These are phyloP conservation scores for Leptodactylus fuscus DNA, from an alignment of 2,113 vertebrate species.

Conservation along the genomic window DNA sequence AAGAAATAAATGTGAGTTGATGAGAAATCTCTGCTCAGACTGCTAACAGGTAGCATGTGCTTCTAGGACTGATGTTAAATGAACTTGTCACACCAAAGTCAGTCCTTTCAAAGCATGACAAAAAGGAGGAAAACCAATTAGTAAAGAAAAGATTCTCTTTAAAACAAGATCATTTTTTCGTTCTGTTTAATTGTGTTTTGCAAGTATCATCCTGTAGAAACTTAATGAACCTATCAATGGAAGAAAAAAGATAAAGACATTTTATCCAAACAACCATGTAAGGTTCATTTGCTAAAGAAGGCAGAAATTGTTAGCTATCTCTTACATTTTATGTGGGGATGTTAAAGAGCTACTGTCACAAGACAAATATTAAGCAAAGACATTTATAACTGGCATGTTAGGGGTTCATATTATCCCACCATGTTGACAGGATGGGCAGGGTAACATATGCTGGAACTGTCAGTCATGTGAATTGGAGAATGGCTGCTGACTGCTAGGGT, in stretches of 20 bases:
- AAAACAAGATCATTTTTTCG: conserved; percentile 35
- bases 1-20: neutral
- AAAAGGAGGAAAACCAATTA: conserved; percentile 39
- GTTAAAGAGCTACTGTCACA: neutral
- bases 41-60: conserved; percentile 4
- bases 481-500: no score
- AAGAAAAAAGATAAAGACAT: conserved; percentile 36
- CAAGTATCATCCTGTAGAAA: conserved; percentile 37
- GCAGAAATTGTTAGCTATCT: neutral
- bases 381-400: no score
- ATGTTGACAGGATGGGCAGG: no score
- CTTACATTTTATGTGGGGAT: neutral
- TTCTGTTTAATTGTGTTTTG: conserved; percentile 48
- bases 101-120: conserved; percentile 29
- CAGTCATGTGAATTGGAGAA: no score
- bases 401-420: no score
- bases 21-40: neutral
- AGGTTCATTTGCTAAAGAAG: neutral
- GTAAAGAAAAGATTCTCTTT: conserved; percentile 40
- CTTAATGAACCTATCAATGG: conserved; percentile 39
- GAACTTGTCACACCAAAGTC: conserved; percentile 41
- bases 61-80: conserved; percentile 39
- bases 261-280: conserved; percentile 1
- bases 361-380: neutral
- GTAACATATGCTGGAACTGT: no score